Base-by-base conservation (phyloP, 2,113 vertebrate species). In the Asarcornis scutulata region DNA sequence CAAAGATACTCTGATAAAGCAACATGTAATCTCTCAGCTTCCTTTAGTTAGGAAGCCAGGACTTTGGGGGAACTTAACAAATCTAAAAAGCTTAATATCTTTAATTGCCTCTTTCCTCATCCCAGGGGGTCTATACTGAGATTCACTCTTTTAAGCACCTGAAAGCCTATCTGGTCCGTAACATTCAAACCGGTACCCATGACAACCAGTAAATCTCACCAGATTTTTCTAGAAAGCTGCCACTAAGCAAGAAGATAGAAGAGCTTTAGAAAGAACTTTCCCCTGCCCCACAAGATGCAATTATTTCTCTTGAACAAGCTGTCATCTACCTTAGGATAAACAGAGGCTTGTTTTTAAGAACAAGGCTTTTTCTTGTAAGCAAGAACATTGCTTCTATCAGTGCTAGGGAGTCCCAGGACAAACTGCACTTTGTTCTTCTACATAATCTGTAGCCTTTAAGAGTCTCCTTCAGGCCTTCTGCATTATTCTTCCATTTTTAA, bases 351-450 rank as follows among this genome's bases (percentile, higher is more conserved):
- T 75, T 86, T 86, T 86, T 93, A 86, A 88, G 66, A 93, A 94
- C 55, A 95, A 83, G 71, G 59, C 53, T n/a, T 92, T 85, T 62
- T 89, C 76, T 95, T 72, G 55, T 46, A 83, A 67, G 42, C 67
- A 89, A 78, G 73, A 93, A 42, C 46, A 55, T 62, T 52, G 76
- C 42, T 94, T 32, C 78, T 73, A 5, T 81, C 44, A 4, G 60
- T 67, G 63, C 75, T 79, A 96, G 85, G 73, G 66, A 94, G 90
- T 82, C 79, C 79, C 29, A 81, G 88, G 68, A 96, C 86, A 93
- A 88, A 53, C 44, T 74, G 44, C 16, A 32, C 91, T 91, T 91
- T 93, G 94, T 92, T 86, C 88, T 3, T 1, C 66, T 88, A 91
- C 32, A 78, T 42, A 13, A 78, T 60, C 46, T 73, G 16, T 23